Evolutionary conservation across 2,797 vertebrate genomes (phyloP), one percentile per base, ranked within the genome.

Genomic region (Danionella dracula): DNA sequence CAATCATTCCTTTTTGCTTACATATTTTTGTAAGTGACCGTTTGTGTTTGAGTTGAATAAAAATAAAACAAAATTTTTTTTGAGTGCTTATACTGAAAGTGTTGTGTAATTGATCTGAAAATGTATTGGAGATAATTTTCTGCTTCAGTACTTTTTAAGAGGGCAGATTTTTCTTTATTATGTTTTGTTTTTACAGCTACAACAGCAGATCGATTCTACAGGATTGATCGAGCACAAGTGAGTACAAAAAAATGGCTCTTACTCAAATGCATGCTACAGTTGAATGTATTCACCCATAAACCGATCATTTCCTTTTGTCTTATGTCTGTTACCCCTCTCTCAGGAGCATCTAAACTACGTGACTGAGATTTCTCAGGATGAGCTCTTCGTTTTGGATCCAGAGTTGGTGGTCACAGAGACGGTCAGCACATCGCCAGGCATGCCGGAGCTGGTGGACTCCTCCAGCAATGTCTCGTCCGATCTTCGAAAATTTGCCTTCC

Each of bases 341-440:
- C 80, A 93, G 92, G 92, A 93, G 44, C 92, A 93, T 76, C 86
- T 93, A 66, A 92, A 94, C 81, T 93, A 90, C 5, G 91, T 98
- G 78, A 93, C 93, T 0, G 96, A 98, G 83, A 96, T 98, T 48
- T 93, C 92, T 45, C 92, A 94, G 85, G 95, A 98, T 0, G 93
- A 98, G 71, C 88, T 98, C 8, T 98, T 92, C 71, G 91, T 98
- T 82, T 84, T 98, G 83, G 96, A 98, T 79, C 96, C 94, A 0
- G 94, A 98, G 83, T 84, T 95, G 79, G 89, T 94, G 20, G 68
- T 83, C 35, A 92, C 87, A 5, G 91, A 94, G 80, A 91, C 87
- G 0, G 91, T 92, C 67, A 87, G 90, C 72, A 92, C 91, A 58
- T 84, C 94, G 74, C 84, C 88, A 0, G 90, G 89, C 41, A 91